Evolutionary conservation across 1,140 invertebrate species (phyloP), one percentile per base, ranked within the genome.

Genomic region (Diorhabda sublineata): DNA sequence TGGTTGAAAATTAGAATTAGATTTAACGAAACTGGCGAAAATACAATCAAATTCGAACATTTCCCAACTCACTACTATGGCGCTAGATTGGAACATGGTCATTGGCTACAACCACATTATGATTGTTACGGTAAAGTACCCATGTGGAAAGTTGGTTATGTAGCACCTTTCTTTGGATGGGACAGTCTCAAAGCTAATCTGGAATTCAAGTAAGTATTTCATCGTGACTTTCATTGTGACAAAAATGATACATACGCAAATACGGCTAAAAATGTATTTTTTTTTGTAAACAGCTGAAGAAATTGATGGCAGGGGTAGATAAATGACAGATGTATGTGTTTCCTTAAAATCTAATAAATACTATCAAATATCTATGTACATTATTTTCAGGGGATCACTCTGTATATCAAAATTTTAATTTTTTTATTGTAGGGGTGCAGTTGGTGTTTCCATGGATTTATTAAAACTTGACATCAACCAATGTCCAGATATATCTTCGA

Each of bases 161-260:
- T 93, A 63, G 90, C 90, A 64, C 97, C 97, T 64, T 98, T 99
- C 87, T 99, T 99, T 82, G 97, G 97, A 65, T 95, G 92, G 90
- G 96, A 98, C 81, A 92, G 90, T 80, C 86, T 98, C 61, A 94
- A 92, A 86, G 89, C 88, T 42, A 93, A 92, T 83, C 83, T 97
- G 72, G 94, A 97, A 86, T 97, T 97, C 83, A 96, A 97, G 94
- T 96, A 83, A 92, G 92, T 89, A 78, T 76, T 69, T 7, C 7
- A 0, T 4, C n/a, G 26, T 26, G 26, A 26, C 26, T 26, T 26
- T 26, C 26, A 0, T 26, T 26, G 26, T 26, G 26, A 26, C 26
- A 26, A 26, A 26, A 26, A 26, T 26, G 26, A 26, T 1, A 26
- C 26, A 26, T 26, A 26, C 0, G 26, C 26, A 1, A 26, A 26